Base-by-base conservation (phyloP, 2,113 vertebrate species). In the Salvelinus namaycush region DNA sequence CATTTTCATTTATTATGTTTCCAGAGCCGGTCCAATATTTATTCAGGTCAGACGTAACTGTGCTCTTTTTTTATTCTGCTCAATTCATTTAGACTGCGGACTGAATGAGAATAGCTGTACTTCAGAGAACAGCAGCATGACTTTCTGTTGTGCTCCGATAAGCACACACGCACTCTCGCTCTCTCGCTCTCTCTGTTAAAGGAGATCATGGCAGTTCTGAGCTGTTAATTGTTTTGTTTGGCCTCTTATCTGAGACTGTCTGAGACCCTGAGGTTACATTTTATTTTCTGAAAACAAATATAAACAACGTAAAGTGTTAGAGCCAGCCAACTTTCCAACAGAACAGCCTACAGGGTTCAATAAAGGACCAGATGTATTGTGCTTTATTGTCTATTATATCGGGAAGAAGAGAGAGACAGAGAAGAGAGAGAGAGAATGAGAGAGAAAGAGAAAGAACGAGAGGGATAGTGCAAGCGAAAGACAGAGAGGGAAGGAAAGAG, bases 1-100 rank as follows among this genome's bases (percentile, higher is more conserved):
- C 22, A 91, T 88, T 89, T 88, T 75, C 80, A 85, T 86, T 83
- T 90, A 81, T 81, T 75, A 74, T 4, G 51, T 70, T 70, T 75
- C 70, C 64, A 65, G 49, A 76, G 79, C 75, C 44, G 7, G 71
- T 79, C 77, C 86, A 74, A 81, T 86, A 81, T 84, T 81, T 86
- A 89, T 86, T 86, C 86, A 80, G 87, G 86, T 85, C 85, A 86
- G 82, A 78, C 76, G 31, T 54, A 11, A 27, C 13, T 2, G 49
- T 64, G 24, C 34, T 86, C 31, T 78, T 87, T 86, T 87, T 74
- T 13, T 65, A 16, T 27, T 31, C 65, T 67, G 12, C 51, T 54
- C 51, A 54, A 18, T 54, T 54, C 51, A 54, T 54, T 54, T 54
- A 54, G 14, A 54, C 13, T 16, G 16, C 3, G 16, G 49, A 54